A percentile compares a stretch with the other conserved stretches of the same genome.
Evolutionary conservation across 2,113 vertebrate genomes (phyloP).

Genomic region (Marmota flaviventris): DNA sequence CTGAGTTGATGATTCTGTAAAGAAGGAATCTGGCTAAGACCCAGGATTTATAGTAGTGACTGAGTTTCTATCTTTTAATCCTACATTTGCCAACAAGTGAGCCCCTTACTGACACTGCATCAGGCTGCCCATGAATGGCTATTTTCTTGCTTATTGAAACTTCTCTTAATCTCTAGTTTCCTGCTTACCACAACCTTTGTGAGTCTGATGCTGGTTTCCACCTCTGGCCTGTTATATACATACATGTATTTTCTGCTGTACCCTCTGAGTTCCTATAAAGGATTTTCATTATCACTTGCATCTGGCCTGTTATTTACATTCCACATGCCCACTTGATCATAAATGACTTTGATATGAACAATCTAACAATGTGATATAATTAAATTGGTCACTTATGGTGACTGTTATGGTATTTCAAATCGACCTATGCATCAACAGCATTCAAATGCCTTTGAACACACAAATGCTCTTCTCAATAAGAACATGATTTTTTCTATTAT

Average conservation of each 20-base stretch:
- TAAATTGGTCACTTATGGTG: background rate
- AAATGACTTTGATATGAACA: background rate
- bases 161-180: background rate
- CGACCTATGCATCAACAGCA: background rate
- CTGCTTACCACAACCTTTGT: background rate
- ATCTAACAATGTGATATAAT: background rate
- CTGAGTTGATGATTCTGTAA: background rate
- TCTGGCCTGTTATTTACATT: background rate
- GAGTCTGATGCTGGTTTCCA: background rate
- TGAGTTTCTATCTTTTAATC: background rate
- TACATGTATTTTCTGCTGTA: background rate
- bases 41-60: background rate
- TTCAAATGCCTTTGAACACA: background rate
- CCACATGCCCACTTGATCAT: background rate
- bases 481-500: background rate
- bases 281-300: background rate
- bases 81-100: background rate
- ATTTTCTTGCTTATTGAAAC: background rate
- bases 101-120: background rate
- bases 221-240: background rate
- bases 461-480: background rate
- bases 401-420: conserved; percentile 24
- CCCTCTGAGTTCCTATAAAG: background rate
- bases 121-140: background rate
- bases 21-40: background rate